These are phyloP conservation scores for Poeciliopsis prolifica DNA, from an alignment of 2,113 vertebrate species.

Conservation along the genomic window DNA sequence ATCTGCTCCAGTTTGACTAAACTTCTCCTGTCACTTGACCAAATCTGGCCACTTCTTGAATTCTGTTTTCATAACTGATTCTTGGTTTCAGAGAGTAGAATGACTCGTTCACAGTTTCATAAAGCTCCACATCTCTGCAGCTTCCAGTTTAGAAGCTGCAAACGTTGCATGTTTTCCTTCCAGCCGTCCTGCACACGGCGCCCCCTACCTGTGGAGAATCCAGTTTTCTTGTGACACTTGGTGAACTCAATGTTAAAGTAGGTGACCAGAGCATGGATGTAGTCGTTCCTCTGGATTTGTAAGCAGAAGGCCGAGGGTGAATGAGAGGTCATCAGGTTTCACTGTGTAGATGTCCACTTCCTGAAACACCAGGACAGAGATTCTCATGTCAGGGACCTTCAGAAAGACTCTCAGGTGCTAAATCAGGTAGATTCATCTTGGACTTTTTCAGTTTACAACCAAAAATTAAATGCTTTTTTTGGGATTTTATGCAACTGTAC, in stretches of 20 bases:
- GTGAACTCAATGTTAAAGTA: slow-evolving; percentile 99
- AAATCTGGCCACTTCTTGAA: too few species aligned
- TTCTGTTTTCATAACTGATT: background rate
- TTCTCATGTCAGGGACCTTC: background rate
- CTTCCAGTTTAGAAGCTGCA: background rate
- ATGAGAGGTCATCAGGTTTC: slow-evolving; percentile 91
- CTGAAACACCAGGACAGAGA: slow-evolving; percentile 67
- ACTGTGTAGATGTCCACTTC: slow-evolving; percentile 98
- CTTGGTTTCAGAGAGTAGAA: background rate
- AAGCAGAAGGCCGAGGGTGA: slow-evolving; percentile 95
- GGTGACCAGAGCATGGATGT: slow-evolving; percentile 94
- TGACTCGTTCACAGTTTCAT: background rate
- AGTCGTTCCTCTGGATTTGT: slow-evolving; percentile 96
- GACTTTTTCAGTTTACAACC: too few species aligned
- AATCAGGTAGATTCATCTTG: background rate
- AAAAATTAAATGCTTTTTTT: background rate
- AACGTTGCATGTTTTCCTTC: too few species aligned
- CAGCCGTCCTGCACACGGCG: too few species aligned
- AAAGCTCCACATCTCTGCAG: background rate
- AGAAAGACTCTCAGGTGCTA: background rate
- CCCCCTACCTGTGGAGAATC: slow-evolving; percentile 93
- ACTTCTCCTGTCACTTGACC: background rate
- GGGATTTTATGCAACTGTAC: background rate
- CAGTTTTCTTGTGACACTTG: slow-evolving; percentile 98
- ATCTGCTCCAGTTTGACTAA: background rate